Conservation (phyloP, 2,113 vertebrate species). For the Stomatorhinus ivindoensis region DNA sequence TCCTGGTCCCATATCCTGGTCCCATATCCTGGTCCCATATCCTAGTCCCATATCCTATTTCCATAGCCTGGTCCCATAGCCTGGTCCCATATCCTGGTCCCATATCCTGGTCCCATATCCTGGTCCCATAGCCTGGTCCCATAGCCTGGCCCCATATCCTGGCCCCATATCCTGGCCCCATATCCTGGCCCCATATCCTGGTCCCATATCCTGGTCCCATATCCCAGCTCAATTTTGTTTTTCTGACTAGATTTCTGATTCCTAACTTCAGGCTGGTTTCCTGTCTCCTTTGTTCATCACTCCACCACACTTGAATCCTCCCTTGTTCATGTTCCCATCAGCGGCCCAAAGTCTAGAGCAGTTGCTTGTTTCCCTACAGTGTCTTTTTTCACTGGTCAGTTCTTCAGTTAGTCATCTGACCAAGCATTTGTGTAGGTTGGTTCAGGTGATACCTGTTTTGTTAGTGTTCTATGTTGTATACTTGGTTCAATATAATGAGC, state of each 20-base stretch:
- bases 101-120: no score
- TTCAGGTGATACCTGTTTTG: background rate
- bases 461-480: background rate
- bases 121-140: no score
- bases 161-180: background rate
- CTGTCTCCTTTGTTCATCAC: background rate
- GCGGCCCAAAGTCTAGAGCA: background rate
- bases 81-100: no score
- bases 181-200: background rate
- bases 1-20: background rate
- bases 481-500: background rate
- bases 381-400: background rate
- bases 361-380: background rate
- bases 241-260: background rate
- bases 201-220: background rate
- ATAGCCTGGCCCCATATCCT: background rate
- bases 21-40: background rate
- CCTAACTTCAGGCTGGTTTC: background rate
- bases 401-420: background rate
- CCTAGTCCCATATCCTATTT: no score
- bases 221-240: background rate
- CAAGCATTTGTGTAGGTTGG: background rate
- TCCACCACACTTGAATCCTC: background rate
- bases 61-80: no score
- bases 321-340: background rate